phyloP scores from a whole-genome alignment of 2,797 vertebrate species.

The Spinibarbus caldwelli region DNA sequence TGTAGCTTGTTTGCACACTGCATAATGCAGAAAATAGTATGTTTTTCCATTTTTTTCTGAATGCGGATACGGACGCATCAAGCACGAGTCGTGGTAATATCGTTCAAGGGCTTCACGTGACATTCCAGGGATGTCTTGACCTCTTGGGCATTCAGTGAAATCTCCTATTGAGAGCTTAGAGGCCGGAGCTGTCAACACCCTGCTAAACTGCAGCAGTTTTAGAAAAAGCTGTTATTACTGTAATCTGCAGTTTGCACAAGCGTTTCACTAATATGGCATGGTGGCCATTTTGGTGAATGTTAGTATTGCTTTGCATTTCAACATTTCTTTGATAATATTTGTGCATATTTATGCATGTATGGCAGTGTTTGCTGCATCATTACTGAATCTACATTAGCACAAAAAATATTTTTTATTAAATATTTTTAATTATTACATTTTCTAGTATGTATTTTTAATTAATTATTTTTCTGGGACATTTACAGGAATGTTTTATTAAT shows the following conservation, averaged over 20 bases:
- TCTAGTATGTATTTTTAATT: too few species aligned
- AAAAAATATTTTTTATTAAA: too few species aligned
- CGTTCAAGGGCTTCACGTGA: slow-evolving; percentile 59
- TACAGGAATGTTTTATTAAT: too few species aligned
- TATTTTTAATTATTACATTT: too few species aligned
- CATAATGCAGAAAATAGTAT: not conserved
- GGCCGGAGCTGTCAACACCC: slow-evolving; percentile 1
- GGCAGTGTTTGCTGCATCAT: not conserved
- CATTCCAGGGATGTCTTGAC: slow-evolving; percentile 35
- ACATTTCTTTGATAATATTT: not conserved
- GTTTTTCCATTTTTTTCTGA: not conserved
- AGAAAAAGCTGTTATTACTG: slow-evolving; percentile 13
- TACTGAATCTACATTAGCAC: not conserved
- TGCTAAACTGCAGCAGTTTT: not conserved
- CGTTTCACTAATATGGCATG: not conserved
- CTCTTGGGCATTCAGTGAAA: not conserved
- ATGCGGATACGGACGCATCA: not conserved
- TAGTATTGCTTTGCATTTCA: not conserved
- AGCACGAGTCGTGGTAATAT: slow-evolving; percentile 15
- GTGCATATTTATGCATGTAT: not conserved
- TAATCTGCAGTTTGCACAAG: not conserved
- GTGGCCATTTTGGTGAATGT: slow-evolving; percentile 1
- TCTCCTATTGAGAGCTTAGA: not conserved
- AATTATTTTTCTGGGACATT: too few species aligned
- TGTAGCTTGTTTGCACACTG: not conserved